Conservation (phyloP, 2,797 vertebrate genomes). For the Periparus ater region DNA sequence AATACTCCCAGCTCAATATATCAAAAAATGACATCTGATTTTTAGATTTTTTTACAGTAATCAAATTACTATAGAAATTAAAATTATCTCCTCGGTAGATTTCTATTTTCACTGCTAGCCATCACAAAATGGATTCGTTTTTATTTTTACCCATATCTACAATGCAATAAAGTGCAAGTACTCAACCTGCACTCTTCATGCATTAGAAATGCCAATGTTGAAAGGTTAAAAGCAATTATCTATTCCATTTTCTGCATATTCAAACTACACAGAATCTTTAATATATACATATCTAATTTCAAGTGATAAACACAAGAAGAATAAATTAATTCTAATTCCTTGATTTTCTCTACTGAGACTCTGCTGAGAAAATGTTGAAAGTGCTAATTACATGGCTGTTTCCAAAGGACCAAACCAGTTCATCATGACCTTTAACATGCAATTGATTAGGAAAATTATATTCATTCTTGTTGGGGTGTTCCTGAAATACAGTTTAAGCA, state of each 20-base stretch:
- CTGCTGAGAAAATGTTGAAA: not conserved
- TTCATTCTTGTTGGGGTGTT: not conserved
- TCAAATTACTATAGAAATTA: not conserved
- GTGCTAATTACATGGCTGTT: not conserved
- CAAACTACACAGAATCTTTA: not conserved
- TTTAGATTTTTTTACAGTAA: not conserved
- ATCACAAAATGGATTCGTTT: not conserved
- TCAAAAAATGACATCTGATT: not conserved
- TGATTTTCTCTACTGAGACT: not conserved
- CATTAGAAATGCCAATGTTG: not conserved
- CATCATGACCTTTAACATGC: not conserved
- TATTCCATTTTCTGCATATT: not conserved
- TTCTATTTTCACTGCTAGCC: not conserved
- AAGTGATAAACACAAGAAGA: not conserved
- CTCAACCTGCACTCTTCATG: not conserved
- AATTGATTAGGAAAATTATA: not conserved
- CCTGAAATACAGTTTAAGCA: not conserved
- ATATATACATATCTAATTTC: not conserved
- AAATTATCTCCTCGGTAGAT: not conserved
- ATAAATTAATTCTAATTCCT: not conserved
- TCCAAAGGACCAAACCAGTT: not conserved
- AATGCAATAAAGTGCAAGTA: not conserved
- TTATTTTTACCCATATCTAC: not conserved
- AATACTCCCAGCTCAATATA: not conserved
- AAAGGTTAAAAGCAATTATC: slow-evolving; percentile 9